Conservation (phyloP, 2,888 invertebrate genomes). For the Folsomia candida region DNA sequence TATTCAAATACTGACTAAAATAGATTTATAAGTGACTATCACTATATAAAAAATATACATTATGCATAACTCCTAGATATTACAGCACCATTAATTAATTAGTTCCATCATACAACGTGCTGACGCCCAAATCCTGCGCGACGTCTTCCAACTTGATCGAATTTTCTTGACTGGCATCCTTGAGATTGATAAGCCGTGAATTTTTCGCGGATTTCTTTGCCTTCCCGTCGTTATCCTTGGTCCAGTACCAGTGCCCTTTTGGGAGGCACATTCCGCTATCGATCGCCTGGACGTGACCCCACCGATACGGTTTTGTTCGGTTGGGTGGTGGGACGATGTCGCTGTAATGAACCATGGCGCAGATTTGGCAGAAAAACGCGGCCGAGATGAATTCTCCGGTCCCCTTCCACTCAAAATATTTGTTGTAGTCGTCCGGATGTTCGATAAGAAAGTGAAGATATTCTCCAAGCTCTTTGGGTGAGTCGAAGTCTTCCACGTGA, state of each 20-base stretch:
- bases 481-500: constrained; percentile 42
- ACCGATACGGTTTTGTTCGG: constrained; percentile 23
- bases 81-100: too few relatives aligned
- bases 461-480: constrained; percentile 54
- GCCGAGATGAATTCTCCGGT: constrained; percentile 40
- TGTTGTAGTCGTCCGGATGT: constrained; percentile 55
- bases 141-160: too few relatives aligned
- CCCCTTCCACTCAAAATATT: constrained; percentile 63
- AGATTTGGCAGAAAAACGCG: constrained; percentile 43
- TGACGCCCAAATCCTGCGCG: too few relatives aligned
- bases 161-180: too few relatives aligned
- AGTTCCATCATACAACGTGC: too few relatives aligned
- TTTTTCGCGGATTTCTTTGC: background rate
- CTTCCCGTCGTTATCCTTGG: constrained; percentile 11
- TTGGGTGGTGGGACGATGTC: constrained; percentile 36
- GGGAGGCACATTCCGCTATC: constrained; percentile 34
- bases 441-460: constrained; percentile 59
- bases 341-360: constrained; percentile 46
- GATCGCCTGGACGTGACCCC: constrained; percentile 31
- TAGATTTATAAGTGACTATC: too few relatives aligned
- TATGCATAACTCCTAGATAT: too few relatives aligned
- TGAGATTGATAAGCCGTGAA: too few relatives aligned
- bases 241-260: constrained; percentile 38
- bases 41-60: too few relatives aligned
- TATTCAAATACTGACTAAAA: too few relatives aligned